Evolutionary conservation across 2,113 vertebrate genomes (phyloP).

Genomic region (human): DNA sequence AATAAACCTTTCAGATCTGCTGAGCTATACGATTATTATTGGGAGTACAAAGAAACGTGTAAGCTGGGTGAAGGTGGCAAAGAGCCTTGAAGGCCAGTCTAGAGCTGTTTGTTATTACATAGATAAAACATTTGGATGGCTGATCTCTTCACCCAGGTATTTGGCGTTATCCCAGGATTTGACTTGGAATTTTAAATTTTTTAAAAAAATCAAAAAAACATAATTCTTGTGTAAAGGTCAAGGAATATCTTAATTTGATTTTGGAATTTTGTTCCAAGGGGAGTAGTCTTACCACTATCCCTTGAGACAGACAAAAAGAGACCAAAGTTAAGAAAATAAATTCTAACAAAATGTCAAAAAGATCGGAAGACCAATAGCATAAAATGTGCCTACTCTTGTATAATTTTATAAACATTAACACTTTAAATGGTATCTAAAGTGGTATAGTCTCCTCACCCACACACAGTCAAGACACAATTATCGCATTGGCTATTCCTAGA

Average conservation of each 20-base stretch:
- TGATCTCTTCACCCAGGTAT: background rate
- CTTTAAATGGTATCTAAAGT: conserved; percentile 37
- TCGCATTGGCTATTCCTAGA: background rate
- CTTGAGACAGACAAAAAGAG: conserved; percentile 27
- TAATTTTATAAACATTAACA: conserved; percentile 2
- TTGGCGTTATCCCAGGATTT: conserved; percentile 24
- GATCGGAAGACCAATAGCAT: background rate
- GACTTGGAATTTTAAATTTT: conserved; percentile 50
- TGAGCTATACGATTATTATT: background rate
- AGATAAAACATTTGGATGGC: conserved; percentile 56
- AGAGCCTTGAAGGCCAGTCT: background rate
- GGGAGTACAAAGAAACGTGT: background rate
- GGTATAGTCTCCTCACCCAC: background rate
- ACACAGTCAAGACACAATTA: background rate
- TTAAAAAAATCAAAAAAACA: background rate
- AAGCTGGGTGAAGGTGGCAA: background rate
- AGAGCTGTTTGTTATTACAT: background rate
- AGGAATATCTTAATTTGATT: conserved; percentile 41
- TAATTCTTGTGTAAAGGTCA: conserved; percentile 42
- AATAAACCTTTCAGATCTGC: background rate
- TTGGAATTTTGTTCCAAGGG: background rate
- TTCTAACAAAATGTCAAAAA: conserved; percentile 43
- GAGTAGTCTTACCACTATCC: background rate
- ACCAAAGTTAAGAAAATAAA: conserved; percentile 18
- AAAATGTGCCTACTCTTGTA: background rate